phyloP scores from a whole-genome alignment of 2,888 invertebrate species.

The Tetanocera ferruginea region DNA sequence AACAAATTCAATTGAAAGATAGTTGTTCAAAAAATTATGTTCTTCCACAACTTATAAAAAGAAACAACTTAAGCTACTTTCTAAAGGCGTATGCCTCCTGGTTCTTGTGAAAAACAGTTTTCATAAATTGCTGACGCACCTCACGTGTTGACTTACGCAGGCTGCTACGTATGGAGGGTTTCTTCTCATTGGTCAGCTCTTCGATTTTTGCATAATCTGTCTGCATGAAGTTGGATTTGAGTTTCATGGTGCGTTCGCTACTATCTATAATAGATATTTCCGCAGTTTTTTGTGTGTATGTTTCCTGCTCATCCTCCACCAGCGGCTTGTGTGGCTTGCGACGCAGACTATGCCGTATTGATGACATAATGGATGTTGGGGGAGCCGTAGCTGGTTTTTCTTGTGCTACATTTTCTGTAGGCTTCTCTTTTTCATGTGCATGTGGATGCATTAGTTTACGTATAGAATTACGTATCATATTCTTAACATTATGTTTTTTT shows the following conservation, averaged over 20 bases:
- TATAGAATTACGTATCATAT: slow-evolving; percentile 66
- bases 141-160: slow-evolving; percentile 64
- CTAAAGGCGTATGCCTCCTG: slow-evolving; percentile 64
- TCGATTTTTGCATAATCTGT: slow-evolving; percentile 61
- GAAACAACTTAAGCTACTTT: slow-evolving; percentile 47
- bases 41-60: no score
- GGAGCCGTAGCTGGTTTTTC: slow-evolving; percentile 32
- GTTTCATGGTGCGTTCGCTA: slow-evolving; percentile 63
- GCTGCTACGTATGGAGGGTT: slow-evolving; percentile 63
- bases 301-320: not conserved
- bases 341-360: slow-evolving; percentile 66
- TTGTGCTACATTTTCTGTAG: slow-evolving; percentile 7
- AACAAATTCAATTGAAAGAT: not conserved
- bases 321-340: slow-evolving; percentile 55
- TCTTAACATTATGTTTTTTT: slow-evolving; percentile 55
- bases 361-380: slow-evolving; percentile 46
- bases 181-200: slow-evolving; percentile 61
- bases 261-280: slow-evolving; percentile 66
- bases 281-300: slow-evolving; percentile 32
- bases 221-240: slow-evolving; percentile 57
- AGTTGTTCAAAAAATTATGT: not conserved
- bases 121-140: slow-evolving; percentile 65
- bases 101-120: slow-evolving; percentile 65
- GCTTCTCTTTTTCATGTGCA: slow-evolving; percentile 25
- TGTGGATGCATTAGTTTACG: slow-evolving; percentile 62